Evolutionary conservation across 1,140 invertebrate genomes (phyloP).

Genomic region (Ylistrum balloti): DNA sequence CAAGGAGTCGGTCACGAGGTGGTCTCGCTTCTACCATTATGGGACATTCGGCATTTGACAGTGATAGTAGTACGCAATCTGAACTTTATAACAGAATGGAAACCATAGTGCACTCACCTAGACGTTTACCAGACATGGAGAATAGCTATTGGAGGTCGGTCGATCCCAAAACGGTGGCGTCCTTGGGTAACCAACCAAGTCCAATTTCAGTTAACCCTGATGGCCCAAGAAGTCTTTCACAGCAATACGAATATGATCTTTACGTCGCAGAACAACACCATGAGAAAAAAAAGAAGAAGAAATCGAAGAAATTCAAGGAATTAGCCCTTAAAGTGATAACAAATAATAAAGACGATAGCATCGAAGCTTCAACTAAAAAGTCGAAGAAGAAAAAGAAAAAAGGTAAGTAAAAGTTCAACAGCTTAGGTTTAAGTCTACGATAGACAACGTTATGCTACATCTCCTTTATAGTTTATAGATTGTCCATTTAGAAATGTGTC

Average conservation of each 20-base stretch:
- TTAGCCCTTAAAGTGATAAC: neutral
- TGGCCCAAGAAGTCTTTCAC: neutral
- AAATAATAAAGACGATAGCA: neutral
- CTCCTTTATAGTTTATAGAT: no score
- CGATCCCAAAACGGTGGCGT: neutral
- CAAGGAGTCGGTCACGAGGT: neutral
- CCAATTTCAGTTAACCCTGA: neutral
- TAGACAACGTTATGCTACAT: no score
- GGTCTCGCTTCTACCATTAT: neutral
- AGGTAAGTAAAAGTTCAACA: neutral
- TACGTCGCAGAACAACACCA: neutral
- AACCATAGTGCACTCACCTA: neutral
- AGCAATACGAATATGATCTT: neutral
- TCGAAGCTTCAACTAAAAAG: neutral
- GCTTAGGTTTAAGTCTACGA: no score
- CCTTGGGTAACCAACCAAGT: neutral
- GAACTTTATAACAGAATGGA: neutral
- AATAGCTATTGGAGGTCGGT: neutral
- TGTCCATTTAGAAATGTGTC: no score
- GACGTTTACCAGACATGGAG: neutral
- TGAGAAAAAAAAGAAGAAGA: neutral
- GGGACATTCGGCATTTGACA: neutral
- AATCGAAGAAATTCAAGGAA: constrained; percentile 35
- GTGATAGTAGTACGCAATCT: neutral
- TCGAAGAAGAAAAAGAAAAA: neutral